Conservation (phyloP, 2,797 vertebrate genomes). For the Aselliscus stoliczkanus region DNA sequence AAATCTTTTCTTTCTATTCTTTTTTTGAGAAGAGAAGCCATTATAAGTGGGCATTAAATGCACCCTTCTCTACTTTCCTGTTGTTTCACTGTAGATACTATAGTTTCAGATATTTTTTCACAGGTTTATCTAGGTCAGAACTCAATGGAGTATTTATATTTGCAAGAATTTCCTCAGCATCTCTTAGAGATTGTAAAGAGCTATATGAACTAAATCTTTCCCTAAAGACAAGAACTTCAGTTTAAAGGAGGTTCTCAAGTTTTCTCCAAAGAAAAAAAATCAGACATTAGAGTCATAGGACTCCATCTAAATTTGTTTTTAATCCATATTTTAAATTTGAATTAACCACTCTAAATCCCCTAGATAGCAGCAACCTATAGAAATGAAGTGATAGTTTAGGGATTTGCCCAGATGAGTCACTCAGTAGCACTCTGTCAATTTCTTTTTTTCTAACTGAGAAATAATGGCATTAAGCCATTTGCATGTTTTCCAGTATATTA, state of each 20-base stretch:
- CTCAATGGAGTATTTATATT: neutral
- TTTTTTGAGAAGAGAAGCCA: neutral
- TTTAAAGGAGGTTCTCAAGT: slow-evolving; percentile 1
- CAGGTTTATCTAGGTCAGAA: neutral
- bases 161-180: neutral
- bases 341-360: neutral
- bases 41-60: neutral
- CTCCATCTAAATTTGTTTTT: neutral
- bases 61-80: neutral
- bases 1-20: neutral
- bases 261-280: neutral
- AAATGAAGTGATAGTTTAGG: neutral
- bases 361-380: neutral
- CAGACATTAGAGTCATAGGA: neutral
- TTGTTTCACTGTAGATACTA: neutral
- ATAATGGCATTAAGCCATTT: neutral
- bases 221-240: neutral
- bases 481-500: neutral
- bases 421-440: neutral
- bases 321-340: slow-evolving; percentile 4
- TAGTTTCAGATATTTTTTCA: neutral
- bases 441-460: neutral
- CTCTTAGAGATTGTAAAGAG: neutral
- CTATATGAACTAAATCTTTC: neutral
- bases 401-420: neutral